Evolutionary conservation across 2,797 vertebrate species (phyloP), one percentile per base, ranked within the genome.

Genomic region (Acanthurus leucopareius): DNA sequence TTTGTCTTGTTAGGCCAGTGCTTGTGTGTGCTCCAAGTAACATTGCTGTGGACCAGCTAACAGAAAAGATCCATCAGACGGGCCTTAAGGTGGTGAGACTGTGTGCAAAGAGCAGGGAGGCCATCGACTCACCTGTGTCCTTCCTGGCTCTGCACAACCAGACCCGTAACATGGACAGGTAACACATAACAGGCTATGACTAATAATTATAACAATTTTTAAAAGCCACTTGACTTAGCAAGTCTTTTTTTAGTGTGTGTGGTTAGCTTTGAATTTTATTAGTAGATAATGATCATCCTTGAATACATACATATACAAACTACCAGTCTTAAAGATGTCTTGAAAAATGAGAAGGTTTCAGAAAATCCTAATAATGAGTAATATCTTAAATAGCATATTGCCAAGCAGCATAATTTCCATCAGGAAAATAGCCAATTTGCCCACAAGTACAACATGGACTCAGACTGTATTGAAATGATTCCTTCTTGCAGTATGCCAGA

Each of bases 111-210:
- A 99, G 97, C 81, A 94, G 97, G 0, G 97, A 99, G 93, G 97
- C 97, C 70, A 99, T 99, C 0, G 97, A 98, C 89, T 99, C 97
- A 0, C 97, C 97, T 0, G 97, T 99, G 25, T 99, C 97, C 15
- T 99, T 99, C 91, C 76, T 99, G 91, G 97, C 97, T 0, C 85
- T 99, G 86, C 97, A 99, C 91, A 98, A 99, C 88, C 97, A 99
- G 93, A 99, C 98, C 86, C 94, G 97, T 52, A 99, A 99, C 92
- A 99, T 99, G 97, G 97, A 99, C 81, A 99, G 97, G 97, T 99
- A 79, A 71, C 22, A 10, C 14, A 10, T 14, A 20, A 42, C 35
- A 20, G 1, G 5, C 8, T 56, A 1, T 19, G 15, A 32, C 47
- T 10, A 28, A 28, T 49, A 3, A 47, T 40, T 1, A 20, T 19